Evolutionary conservation across 92 coral and sea anemone species (phyloP).

Genomic region (Umimayanthus kanabou): DNA sequence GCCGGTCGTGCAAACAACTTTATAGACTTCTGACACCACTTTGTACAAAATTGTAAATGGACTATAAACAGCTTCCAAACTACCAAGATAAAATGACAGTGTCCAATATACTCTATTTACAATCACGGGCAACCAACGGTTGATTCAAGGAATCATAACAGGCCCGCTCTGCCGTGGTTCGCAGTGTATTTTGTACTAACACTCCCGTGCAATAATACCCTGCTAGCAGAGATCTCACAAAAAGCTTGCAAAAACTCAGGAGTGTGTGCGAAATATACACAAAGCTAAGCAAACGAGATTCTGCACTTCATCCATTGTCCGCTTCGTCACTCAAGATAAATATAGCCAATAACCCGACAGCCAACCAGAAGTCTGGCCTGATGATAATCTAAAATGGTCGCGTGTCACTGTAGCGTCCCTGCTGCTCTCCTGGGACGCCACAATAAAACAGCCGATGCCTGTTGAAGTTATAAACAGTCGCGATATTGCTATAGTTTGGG

Average conservation of each 20-base stretch:
- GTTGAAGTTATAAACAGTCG: neutral
- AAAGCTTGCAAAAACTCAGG: neutral
- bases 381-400: slow-evolving; percentile 62
- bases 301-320: slow-evolving; percentile 30
- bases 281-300: neutral
- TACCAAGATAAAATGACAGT: neutral
- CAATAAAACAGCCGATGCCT: neutral
- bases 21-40: neutral
- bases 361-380: slow-evolving; percentile 36
- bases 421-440: slow-evolving; percentile 43
- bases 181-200: neutral
- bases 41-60: too few species aligned
- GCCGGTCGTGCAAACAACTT: neutral
- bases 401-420: slow-evolving; percentile 75
- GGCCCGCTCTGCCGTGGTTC: neutral
- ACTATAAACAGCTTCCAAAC: too few species aligned
- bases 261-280: slow-evolving; percentile 27
- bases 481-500: slow-evolving; percentile 13
- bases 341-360: slow-evolving; percentile 46
- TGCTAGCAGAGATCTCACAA: too few species aligned
- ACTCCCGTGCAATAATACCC: neutral
- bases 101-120: neutral
- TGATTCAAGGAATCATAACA: neutral
- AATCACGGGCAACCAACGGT: neutral
- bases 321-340: slow-evolving; percentile 51